These are phyloP conservation scores for Harpagifer antarcticus DNA, from an alignment of 2,797 vertebrate genomes.

Conservation along the genomic window DNA sequence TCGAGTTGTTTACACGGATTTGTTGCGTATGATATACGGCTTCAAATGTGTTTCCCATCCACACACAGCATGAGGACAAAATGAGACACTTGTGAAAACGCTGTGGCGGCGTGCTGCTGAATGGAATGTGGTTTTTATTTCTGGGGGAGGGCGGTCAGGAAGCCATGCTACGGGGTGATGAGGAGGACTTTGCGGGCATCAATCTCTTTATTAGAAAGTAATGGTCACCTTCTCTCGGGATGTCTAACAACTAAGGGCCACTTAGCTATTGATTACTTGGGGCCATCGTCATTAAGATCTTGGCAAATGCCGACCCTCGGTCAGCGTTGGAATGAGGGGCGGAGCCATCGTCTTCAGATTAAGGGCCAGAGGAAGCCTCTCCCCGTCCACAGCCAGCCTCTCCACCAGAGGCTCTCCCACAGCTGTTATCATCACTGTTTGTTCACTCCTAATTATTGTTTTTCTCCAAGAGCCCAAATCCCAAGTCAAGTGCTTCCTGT, in stretches of 20 bases:
- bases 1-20: conserved; percentile 26
- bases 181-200: conserved; percentile 61
- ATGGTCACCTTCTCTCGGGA: conserved; percentile 75
- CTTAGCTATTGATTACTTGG: conserved; percentile 68
- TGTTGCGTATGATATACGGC: conserved; percentile 8
- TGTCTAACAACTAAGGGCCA: conserved; percentile 70
- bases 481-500: conserved; percentile 56
- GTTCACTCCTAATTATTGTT: conserved; percentile 81
- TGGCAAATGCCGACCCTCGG: conserved; percentile 57
- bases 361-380: conserved; percentile 50
- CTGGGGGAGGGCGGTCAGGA: conserved; percentile 32
- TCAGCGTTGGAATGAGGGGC: conserved; percentile 32
- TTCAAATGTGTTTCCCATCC: not conserved
- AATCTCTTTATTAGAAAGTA: conserved; percentile 79
- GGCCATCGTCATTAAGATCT: conserved; percentile 74
- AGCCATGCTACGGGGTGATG: conserved; percentile 58
- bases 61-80: not conserved
- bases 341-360: conserved; percentile 51
- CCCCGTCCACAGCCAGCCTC: conserved; percentile 51
- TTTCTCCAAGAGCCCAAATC: conserved; percentile 70
- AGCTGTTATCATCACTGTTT: conserved; percentile 65
- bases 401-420: conserved; percentile 38
- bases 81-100: conserved; percentile 24
- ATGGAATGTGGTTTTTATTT: conserved; percentile 34
- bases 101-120: not conserved